A percentile compares a stretch with the other conserved stretches of the same genome.
Evolutionary conservation across 35 echinoderm and acorn worm species (phyloP).

Genomic region (Acanthaster planci): DNA sequence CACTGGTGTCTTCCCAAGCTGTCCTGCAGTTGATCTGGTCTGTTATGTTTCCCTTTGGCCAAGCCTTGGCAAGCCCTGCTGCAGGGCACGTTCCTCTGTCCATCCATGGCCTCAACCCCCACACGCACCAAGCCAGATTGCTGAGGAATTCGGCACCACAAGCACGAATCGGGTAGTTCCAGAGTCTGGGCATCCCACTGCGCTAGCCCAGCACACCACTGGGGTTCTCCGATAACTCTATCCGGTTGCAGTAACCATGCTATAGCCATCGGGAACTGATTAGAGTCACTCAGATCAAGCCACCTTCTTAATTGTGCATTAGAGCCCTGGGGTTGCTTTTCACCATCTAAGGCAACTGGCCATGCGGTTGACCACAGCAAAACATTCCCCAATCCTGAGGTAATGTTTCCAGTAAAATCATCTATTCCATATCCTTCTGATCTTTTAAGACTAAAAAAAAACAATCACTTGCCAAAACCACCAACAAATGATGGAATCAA

Average conservation of each 20-base stretch:
- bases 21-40: too few relatives aligned
- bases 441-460: too few relatives aligned
- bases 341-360: neutral
- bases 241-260: neutral
- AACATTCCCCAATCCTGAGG: constrained; percentile 5
- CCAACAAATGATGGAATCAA: too few relatives aligned
- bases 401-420: neutral
- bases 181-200: neutral
- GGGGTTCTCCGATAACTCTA: constrained; percentile 9
- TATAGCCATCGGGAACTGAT: constrained; percentile 22
- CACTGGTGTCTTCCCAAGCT: too few relatives aligned
- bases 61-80: neutral
- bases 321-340: constrained; percentile 1
- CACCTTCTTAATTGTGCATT: constrained; percentile 23
- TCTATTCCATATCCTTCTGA: too few relatives aligned
- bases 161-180: constrained; percentile 10
- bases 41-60: too few relatives aligned
- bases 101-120: neutral
- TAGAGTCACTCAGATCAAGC: neutral
- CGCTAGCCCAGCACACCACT: neutral
- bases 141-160: constrained; percentile 8
- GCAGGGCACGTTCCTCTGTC: constrained; percentile 8
- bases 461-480: too few relatives aligned
- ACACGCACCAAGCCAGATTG: neutral
- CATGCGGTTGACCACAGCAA: neutral